Conservation (phyloP, 2,113 vertebrate species). For the Melanotaenia duboulayi region DNA sequence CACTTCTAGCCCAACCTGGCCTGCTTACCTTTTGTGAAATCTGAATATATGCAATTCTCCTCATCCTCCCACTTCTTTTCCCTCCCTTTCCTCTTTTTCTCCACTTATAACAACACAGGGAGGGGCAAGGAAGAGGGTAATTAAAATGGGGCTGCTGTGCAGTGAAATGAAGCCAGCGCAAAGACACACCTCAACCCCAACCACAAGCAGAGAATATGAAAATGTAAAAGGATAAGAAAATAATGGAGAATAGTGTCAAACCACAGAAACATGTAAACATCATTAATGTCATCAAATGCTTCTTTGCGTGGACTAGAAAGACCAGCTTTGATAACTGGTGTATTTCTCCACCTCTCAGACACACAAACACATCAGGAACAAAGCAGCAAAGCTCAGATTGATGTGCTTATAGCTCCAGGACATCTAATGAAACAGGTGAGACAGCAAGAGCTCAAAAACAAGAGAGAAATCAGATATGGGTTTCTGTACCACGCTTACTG, state of each 20-base stretch:
- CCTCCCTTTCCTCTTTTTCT: conserved; percentile 11
- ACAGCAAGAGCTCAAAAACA: conserved; percentile 32
- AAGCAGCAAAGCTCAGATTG: conserved; percentile 38
- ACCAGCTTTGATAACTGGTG: conserved; percentile 16
- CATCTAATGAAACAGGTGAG: conserved; percentile 34
- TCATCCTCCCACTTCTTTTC: conserved; percentile 33
- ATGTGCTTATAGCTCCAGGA: conserved; percentile 33
- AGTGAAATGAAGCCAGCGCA: conserved; percentile 46
- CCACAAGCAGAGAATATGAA: conserved; percentile 10
- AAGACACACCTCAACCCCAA: conserved; percentile 10
- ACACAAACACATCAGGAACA: conserved; percentile 3
- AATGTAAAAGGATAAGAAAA: conserved; percentile 19
- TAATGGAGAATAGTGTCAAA: background rate
- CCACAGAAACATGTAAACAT: conserved; percentile 15
- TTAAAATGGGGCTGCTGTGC: conserved; percentile 63
- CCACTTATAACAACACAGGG: conserved; percentile 19
- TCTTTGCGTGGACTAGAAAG: conserved; percentile 2
- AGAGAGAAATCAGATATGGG: conserved; percentile 30
- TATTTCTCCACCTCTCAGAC: background rate
- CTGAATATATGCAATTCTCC: conserved; percentile 3
- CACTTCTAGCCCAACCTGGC: conserved; percentile 20
- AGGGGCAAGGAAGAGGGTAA: conserved; percentile 55
- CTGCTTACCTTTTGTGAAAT: conserved; percentile 3
- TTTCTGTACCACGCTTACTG: conserved; percentile 42
- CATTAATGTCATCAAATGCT: conserved; percentile 1